A percentile compares a stretch with the other conserved stretches of the same genome.
phyloP scores from a whole-genome alignment of 1,140 invertebrate species.

The Drosophila simulans region DNA sequence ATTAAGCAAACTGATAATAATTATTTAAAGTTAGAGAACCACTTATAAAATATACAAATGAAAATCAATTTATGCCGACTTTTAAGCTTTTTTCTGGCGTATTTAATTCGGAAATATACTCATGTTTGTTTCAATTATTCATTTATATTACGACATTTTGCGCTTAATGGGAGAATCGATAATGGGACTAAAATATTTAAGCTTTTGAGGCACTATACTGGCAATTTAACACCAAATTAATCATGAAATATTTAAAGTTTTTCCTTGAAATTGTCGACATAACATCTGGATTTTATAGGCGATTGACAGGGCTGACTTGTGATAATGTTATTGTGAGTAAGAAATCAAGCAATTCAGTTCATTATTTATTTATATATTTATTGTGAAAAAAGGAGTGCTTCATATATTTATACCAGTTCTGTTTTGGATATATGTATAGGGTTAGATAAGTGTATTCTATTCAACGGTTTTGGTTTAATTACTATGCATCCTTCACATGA shows the following conservation, averaged over 20 bases:
- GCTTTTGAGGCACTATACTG: no score
- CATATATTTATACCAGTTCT: constrained; percentile 44
- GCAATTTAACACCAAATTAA: no score
- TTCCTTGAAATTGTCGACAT: no score
- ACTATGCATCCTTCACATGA: constrained; percentile 70
- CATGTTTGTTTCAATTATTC: no score
- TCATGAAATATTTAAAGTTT: no score
- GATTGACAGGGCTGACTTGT: no score
- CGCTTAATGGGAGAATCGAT: no score
- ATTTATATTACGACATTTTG: no score
- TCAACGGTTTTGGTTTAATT: constrained; percentile 50
- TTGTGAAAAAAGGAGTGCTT: constrained; percentile 30
- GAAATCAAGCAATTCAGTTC: no score
- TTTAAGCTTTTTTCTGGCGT: not conserved
- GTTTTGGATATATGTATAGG: constrained; percentile 35
- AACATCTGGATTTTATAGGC: no score
- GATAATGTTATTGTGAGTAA: no score
- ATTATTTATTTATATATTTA: constrained; percentile 1
- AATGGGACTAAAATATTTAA: no score
- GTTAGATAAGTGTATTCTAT: constrained; percentile 24
- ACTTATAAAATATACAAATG: constrained; percentile 48
- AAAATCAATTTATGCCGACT: not conserved
- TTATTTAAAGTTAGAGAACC: constrained; percentile 52
- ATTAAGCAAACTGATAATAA: constrained; percentile 63
- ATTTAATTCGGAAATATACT: not conserved